phyloP scores from a whole-genome alignment of 2,797 vertebrate species.

The Eidolon dupreanum region DNA sequence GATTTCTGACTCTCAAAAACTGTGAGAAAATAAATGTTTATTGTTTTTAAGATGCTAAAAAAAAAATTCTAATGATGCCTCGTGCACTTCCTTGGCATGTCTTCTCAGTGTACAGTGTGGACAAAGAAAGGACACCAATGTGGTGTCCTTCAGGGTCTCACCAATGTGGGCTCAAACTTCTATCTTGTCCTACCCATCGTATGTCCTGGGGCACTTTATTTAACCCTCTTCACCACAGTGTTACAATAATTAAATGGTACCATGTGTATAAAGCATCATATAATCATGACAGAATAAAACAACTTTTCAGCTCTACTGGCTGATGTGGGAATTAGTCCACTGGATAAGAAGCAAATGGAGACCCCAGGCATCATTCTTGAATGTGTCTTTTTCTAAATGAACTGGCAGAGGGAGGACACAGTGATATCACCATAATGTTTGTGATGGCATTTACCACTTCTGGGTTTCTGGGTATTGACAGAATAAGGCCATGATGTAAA shows the following conservation, averaged over 20 bases:
- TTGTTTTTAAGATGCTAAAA: neutral
- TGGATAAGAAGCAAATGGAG: too few relatives aligned
- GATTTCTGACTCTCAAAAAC: neutral
- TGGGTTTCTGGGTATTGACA: neutral
- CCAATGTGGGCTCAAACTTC: neutral
- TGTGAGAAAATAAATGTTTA: neutral
- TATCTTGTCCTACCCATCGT: neutral
- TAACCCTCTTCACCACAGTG: neutral
- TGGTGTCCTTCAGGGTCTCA: too few relatives aligned
- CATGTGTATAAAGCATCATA: accelerated
- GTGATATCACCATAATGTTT: neutral
- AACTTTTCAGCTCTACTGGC: neutral
- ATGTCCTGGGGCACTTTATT: neutral
- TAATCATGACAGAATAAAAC: neutral
- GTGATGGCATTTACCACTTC: neutral
- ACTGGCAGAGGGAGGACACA: accelerated
- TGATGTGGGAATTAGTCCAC: neutral
- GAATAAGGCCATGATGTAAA: neutral
- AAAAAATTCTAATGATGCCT: neutral
- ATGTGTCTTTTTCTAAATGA: neutral
- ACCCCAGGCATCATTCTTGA: accelerated
- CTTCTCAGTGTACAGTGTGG: neutral
- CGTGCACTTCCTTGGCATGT: accelerated
- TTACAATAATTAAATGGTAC: neutral
- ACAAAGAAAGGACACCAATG: neutral